These are phyloP conservation scores for Avahi laniger DNA, from an alignment of 2,797 vertebrate species.

Conservation along the genomic window DNA sequence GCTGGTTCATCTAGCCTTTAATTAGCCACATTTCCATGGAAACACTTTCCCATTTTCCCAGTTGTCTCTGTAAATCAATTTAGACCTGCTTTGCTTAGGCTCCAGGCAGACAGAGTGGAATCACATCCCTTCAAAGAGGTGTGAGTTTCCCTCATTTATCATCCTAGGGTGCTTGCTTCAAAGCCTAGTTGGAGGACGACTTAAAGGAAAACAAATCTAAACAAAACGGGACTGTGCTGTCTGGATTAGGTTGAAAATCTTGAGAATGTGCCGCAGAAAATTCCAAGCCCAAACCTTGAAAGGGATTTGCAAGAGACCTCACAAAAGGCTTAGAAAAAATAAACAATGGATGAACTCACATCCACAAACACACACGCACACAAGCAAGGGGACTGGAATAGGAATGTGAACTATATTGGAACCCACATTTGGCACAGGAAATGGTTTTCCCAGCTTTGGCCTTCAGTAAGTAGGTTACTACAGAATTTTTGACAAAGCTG, in stretches of 20 bases:
- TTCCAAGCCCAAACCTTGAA: constrained; percentile 48
- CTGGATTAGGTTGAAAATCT: constrained; percentile 62
- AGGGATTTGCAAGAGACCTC: constrained; percentile 40
- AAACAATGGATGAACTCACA: constrained; percentile 50
- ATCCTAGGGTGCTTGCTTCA: constrained; percentile 63
- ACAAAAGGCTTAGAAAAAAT: constrained; percentile 61
- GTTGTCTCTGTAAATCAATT: constrained; percentile 73
- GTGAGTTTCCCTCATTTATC: constrained; percentile 73
- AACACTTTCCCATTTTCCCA: constrained; percentile 54
- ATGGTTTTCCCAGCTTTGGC: constrained; percentile 24
- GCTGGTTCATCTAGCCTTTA: constrained; percentile 39
- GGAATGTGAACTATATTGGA: constrained; percentile 41
- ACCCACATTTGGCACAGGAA: constrained; percentile 11
- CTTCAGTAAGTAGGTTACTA: constrained; percentile 24
- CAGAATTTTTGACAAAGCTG: constrained; percentile 33
- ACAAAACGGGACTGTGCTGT: constrained; percentile 26
- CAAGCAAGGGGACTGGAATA: not conserved
- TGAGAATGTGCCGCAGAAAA: constrained; percentile 42
- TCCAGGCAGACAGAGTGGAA: constrained; percentile 64
- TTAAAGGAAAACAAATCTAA: constrained; percentile 72
- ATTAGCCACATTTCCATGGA: constrained; percentile 60
- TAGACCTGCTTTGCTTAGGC: constrained; percentile 51
- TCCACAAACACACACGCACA: not conserved
- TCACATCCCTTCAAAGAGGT: constrained; percentile 69
- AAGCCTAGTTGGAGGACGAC: constrained; percentile 58